Evolutionary conservation across 2,113 vertebrate species (phyloP).

Genomic region (Oreochromis tanganicae): DNA sequence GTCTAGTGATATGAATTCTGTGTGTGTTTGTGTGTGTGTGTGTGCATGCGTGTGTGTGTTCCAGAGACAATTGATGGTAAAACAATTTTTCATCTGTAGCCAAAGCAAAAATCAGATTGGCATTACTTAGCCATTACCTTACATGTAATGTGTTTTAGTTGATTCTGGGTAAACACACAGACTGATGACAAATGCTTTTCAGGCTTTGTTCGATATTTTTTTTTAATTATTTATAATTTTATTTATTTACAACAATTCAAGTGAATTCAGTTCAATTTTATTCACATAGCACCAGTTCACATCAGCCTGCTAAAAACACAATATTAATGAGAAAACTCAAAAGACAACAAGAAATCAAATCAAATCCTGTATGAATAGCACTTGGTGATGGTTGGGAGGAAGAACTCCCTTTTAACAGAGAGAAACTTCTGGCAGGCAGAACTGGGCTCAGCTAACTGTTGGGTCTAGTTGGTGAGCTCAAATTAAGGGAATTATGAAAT

Average conservation of each 20-base stretch:
- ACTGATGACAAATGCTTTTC: neutral
- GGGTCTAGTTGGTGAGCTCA: neutral
- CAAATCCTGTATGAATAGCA: neutral
- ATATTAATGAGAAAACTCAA: neutral
- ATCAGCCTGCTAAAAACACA: neutral
- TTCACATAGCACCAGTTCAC: neutral
- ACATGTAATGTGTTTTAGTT: constrained; percentile 10
- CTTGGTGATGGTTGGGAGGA: neutral
- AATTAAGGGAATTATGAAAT: neutral
- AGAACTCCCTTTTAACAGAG: neutral
- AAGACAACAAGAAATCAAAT: neutral
- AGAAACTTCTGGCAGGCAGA: neutral
- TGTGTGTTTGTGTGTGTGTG: constrained; percentile 23
- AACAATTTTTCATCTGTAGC: constrained; percentile 20
- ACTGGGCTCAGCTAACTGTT: neutral
- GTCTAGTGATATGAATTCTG: constrained; percentile 2
- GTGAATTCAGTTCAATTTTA: neutral
- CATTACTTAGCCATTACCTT: constrained; percentile 13
- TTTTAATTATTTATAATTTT: neutral
- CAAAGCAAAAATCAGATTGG: constrained; percentile 23
- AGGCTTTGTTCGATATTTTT: neutral
- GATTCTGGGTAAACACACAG: constrained; percentile 19
- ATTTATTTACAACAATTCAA: neutral
- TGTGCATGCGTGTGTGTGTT: constrained; percentile 33
- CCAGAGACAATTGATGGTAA: constrained; percentile 23